Percentiles rank a stretch among this genome's conserved stretches.
These are phyloP conservation scores for Exaiptasia diaphana DNA, from an alignment of 64 coral and sea anemone species.

Conservation along the genomic window DNA sequence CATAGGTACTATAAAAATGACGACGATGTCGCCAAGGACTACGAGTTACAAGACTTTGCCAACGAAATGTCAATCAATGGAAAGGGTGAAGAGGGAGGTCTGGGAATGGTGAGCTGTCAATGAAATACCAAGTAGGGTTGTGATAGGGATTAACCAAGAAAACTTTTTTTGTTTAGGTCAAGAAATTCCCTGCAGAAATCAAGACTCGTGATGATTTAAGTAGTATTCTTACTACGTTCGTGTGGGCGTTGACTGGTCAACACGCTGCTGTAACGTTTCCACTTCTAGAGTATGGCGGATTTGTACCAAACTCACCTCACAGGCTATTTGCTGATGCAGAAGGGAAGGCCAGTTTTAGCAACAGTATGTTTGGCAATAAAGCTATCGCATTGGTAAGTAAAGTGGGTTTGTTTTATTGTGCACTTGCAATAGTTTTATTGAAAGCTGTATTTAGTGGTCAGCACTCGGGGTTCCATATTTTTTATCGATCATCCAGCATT, in stretches of 20 bases:
- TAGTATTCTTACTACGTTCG: slow-evolving; percentile 41
- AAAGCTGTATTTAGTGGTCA: no score
- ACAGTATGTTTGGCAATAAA: slow-evolving; percentile 98
- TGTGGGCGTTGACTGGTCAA: slow-evolving; percentile 79
- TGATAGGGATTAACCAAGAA: no score
- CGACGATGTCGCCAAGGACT: slow-evolving; percentile 51
- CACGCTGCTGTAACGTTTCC: slow-evolving; percentile 83
- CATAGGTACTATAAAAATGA: slow-evolving; percentile 83
- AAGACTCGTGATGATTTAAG: slow-evolving; percentile 30
- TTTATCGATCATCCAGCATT: no score
- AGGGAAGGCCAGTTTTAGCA: slow-evolving; percentile 51
- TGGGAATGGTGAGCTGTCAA: slow-evolving; percentile 51
- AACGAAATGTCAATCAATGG: slow-evolving; percentile 72
- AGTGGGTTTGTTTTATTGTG: not conserved
- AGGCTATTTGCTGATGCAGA: slow-evolving; percentile 77
- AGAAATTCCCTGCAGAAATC: slow-evolving; percentile 65
- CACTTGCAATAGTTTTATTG: no score
- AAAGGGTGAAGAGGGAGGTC: slow-evolving; percentile 50
- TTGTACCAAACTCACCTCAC: slow-evolving; percentile 88
- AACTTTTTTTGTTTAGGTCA: slow-evolving; percentile 50
- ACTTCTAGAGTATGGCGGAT: slow-evolving; percentile 79
- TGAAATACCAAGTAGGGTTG: no score
- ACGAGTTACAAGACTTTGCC: slow-evolving; percentile 72
- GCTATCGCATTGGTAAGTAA: slow-evolving; percentile 78
- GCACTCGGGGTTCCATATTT: no score